Evolutionary conservation across 2,113 vertebrate species (phyloP).

Genomic region (Hippocampus barbouri): DNA sequence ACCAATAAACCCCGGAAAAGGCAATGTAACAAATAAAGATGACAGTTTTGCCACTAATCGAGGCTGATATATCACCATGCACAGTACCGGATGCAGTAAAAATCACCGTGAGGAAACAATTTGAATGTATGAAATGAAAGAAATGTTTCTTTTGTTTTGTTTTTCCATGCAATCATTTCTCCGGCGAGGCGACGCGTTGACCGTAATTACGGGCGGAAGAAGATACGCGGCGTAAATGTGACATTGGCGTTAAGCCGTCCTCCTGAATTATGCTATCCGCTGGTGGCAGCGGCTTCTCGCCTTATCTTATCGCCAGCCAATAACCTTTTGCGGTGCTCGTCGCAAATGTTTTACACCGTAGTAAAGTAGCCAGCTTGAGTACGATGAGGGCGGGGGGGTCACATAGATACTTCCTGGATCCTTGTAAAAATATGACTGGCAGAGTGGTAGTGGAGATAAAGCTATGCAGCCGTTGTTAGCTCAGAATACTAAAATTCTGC

Average conservation of each 20-base stretch:
- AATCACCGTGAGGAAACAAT: background rate
- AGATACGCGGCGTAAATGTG: slow-evolving; percentile 32
- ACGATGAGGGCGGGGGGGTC: background rate
- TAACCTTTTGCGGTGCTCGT: slow-evolving; percentile 44
- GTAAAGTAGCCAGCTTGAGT: background rate
- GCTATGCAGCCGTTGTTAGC: background rate
- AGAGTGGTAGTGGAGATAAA: background rate
- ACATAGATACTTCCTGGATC: background rate
- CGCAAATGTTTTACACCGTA: background rate
- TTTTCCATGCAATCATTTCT: slow-evolving; percentile 18
- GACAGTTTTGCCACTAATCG: background rate
- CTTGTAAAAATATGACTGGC: background rate
- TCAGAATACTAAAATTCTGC: background rate
- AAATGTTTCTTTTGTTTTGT: background rate
- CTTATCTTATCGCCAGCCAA: slow-evolving; percentile 38
- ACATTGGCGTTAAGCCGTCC: slow-evolving; percentile 55
- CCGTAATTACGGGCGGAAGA: slow-evolving; percentile 22
- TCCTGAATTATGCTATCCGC: slow-evolving; percentile 48
- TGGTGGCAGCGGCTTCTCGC: slow-evolving; percentile 30
- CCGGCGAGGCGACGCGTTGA: slow-evolving; percentile 28
- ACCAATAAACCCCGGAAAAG: background rate
- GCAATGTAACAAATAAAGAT: background rate
- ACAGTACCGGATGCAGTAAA: background rate
- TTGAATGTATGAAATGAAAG: background rate
- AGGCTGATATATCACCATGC: background rate